A percentile compares a stretch with the other conserved stretches of the same genome.
These are phyloP conservation scores for Tychaedon coryphoeus DNA, from an alignment of 2,113 vertebrate species.

Conservation along the genomic window DNA sequence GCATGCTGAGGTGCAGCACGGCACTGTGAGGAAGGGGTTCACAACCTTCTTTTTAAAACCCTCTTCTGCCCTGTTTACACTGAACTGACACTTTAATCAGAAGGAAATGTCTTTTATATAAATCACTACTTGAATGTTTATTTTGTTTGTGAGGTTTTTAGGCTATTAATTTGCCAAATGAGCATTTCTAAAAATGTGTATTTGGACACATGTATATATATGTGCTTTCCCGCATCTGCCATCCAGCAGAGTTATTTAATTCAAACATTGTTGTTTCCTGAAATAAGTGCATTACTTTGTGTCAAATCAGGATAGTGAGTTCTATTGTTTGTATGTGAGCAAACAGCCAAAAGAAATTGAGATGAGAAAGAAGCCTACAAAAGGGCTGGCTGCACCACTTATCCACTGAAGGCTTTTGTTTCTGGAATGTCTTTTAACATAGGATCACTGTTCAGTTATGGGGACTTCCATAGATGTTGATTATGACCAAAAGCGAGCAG, in stretches of 20 bases:
- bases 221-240: neutral
- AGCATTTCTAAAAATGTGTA: neutral
- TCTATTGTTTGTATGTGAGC: neutral
- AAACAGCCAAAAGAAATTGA: neutral
- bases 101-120: neutral
- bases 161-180: slow-evolving; percentile 10
- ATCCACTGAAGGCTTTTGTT: neutral
- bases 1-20: neutral
- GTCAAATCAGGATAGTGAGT: neutral
- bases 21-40: neutral
- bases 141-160: neutral
- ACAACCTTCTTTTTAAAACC: neutral
- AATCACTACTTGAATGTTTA: neutral
- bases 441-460: neutral
- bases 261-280: neutral
- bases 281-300: slow-evolving; percentile 2
- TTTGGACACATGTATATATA: neutral
- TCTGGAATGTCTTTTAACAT: neutral
- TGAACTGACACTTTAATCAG: neutral
- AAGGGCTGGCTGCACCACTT: neutral
- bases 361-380: neutral
- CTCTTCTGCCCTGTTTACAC: neutral
- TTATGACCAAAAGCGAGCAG: neutral
- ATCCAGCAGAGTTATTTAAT: slow-evolving; percentile 13
- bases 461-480: neutral